Evolutionary conservation across 37 sponge, comb jelly and placozoan genomes (phyloP).

Genomic region (Eunapius fragilis): DNA sequence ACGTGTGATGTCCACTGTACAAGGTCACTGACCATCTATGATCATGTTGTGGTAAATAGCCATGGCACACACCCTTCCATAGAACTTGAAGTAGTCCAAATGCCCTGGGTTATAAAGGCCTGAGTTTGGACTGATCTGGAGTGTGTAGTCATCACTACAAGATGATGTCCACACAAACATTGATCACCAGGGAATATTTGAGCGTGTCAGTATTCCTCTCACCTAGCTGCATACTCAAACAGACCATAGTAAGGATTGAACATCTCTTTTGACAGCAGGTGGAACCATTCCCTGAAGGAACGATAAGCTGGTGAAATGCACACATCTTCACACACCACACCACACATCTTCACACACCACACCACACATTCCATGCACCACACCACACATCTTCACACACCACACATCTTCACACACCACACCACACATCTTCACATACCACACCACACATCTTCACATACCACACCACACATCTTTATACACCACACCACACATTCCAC

Average conservation of each 20-base stretch:
- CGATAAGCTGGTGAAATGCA: too few species aligned
- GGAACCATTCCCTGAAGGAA: constrained; percentile 95
- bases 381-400: too few species aligned
- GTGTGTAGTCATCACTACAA: constrained; percentile 97
- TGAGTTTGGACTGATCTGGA: constrained; percentile 98
- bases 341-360: too few species aligned
- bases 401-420: too few species aligned
- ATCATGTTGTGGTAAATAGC: constrained; percentile 97
- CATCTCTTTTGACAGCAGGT: constrained; percentile 95
- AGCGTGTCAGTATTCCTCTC: not conserved
- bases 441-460: too few species aligned
- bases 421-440: too few species aligned
- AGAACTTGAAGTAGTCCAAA: constrained; percentile 90
- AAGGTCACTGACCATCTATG: constrained; percentile 92
- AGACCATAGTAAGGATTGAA: constrained; percentile 99
- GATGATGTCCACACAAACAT: not conserved
- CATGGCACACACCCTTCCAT: constrained; percentile 94
- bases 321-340: too few species aligned
- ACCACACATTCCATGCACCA: too few species aligned
- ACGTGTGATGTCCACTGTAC: not conserved
- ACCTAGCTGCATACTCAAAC: constrained; percentile 99
- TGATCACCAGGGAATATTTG: not conserved
- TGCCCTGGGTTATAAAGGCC: constrained; percentile 89
- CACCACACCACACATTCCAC: too few species aligned
- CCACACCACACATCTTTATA: too few species aligned